Percentiles rank a stretch among this genome's conserved stretches.
Evolutionary conservation across 2,113 vertebrate genomes (phyloP).

Genomic region (Saguinus imperator): DNA sequence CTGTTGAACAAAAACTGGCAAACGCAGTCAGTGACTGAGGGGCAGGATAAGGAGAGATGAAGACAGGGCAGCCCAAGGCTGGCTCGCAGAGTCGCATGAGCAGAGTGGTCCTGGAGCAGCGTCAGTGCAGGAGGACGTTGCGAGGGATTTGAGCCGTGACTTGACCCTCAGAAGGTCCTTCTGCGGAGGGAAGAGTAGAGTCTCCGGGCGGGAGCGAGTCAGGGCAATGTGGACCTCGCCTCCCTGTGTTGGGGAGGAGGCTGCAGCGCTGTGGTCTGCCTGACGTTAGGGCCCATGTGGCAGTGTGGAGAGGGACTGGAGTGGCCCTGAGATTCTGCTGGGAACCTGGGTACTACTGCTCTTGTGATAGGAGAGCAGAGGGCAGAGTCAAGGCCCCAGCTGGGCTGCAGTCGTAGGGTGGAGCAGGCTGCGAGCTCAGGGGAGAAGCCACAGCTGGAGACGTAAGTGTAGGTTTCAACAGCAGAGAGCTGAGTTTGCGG

Average conservation of each 20-base stretch:
- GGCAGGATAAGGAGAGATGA: neutral
- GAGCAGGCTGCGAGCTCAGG: neutral
- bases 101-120: neutral
- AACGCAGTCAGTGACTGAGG: neutral
- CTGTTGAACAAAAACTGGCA: neutral
- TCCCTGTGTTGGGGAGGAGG: neutral
- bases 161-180: neutral
- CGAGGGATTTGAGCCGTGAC: neutral
- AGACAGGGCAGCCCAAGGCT: neutral
- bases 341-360: neutral
- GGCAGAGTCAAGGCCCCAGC: rapidly evolving
- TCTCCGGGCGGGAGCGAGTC: neutral
- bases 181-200: neutral
- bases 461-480: no score
- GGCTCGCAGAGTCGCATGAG: rapidly evolving
- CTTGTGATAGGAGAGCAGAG: neutral
- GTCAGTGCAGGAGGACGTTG: neutral
- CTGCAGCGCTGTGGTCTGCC: rapidly evolving
- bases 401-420: neutral
- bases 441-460: neutral
- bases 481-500: neutral
- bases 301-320: neutral
- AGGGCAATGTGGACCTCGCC: rapidly evolving
- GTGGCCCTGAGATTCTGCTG: neutral
- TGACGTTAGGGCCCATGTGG: neutral